Evolutionary conservation across 2,888 invertebrate genomes (phyloP).

Genomic region (Trachelus iudaicus): DNA sequence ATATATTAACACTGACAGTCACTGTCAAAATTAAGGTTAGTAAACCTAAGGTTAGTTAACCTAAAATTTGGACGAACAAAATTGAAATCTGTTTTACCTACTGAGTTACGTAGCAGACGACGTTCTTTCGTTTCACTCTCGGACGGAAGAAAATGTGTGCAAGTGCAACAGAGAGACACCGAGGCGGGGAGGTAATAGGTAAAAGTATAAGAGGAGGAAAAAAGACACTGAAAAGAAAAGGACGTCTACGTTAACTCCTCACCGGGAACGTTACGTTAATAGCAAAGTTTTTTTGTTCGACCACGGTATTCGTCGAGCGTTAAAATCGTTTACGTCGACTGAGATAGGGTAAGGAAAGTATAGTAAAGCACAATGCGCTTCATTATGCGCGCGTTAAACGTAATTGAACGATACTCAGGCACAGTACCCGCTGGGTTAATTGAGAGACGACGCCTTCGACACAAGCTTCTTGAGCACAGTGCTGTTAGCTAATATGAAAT

Average conservation of each 20-base stretch:
- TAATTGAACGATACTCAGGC: not conserved
- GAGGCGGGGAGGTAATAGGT: not conserved
- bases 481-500: not conserved
- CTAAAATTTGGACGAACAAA: not conserved
- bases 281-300: not conserved
- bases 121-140: not conserved
- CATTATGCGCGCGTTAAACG: not conserved
- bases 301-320: not conserved
- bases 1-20: not conserved
- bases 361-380: not conserved
- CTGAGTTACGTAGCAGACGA: not conserved
- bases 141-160: slow-evolving; percentile 16
- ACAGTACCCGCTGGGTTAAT: not conserved
- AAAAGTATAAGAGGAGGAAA: not conserved
- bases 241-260: slow-evolving; percentile 17
- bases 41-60: not conserved
- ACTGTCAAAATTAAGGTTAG: not conserved
- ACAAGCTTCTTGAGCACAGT: not conserved
- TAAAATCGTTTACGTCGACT: not conserved
- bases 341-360: not conserved
- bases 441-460: not conserved
- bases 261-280: not conserved
- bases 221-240: not conserved
- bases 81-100: not conserved
- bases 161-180: not conserved